These are phyloP conservation scores for Temnothorax ravouxi DNA, from an alignment of 2,888 invertebrate species.

Conservation along the genomic window DNA sequence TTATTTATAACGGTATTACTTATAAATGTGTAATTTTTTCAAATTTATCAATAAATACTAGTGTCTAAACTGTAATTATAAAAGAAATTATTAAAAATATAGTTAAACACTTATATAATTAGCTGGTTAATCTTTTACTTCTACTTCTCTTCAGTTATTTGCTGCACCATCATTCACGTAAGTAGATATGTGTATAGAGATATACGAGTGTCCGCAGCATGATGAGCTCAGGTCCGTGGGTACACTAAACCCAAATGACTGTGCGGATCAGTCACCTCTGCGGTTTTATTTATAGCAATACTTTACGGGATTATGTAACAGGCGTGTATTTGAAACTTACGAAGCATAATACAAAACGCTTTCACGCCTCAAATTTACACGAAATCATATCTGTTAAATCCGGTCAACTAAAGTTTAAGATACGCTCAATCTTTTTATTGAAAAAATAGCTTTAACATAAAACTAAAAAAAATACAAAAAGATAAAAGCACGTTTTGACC, in stretches of 20 bases:
- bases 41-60: background rate
- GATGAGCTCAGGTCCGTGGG: background rate
- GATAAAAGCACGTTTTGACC: background rate
- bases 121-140: background rate
- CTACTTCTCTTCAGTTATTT: background rate
- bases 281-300: conserved; percentile 8
- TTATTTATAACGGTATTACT: background rate
- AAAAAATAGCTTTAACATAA: background rate
- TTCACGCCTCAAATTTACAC: background rate
- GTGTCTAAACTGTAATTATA: background rate
- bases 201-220: background rate
- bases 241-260: conserved; percentile 5
- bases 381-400: background rate
- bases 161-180: background rate
- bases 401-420: background rate
- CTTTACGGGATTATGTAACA: background rate
- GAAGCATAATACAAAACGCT: too few species aligned
- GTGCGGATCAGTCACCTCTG: background rate
- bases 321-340: background rate
- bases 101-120: background rate
- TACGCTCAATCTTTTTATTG: background rate
- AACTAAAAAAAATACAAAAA: background rate
- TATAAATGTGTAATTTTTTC: background rate
- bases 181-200: background rate
- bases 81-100: background rate